Evolutionary conservation across 2,113 vertebrate genomes (phyloP).

Genomic region (Sylvietta virens): DNA sequence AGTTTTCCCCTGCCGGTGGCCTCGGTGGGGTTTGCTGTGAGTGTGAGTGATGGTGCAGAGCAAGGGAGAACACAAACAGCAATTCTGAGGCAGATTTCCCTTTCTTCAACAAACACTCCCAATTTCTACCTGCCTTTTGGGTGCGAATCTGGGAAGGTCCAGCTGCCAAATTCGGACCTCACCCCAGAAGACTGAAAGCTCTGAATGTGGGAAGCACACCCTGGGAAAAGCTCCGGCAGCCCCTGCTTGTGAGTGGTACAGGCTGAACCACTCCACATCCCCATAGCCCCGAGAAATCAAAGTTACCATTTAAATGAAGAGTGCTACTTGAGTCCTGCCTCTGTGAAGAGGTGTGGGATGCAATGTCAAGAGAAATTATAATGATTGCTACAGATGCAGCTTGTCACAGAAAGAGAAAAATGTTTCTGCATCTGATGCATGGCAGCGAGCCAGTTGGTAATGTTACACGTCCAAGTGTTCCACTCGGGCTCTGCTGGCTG

Average conservation of each 20-base stretch:
- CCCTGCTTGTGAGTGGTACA: neutral
- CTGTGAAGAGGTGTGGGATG: neutral
- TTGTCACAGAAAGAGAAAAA: constrained; percentile 24
- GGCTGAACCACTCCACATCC: neutral
- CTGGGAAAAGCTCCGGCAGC: neutral
- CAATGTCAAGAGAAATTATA: constrained; percentile 37
- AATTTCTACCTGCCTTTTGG: neutral
- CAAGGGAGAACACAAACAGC: neutral
- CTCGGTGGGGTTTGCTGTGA: neutral
- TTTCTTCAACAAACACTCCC: neutral
- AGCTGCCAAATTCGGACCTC: neutral
- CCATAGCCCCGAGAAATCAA: neutral
- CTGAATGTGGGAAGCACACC: neutral
- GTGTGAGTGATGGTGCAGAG: neutral
- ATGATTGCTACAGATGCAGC: constrained; percentile 44
- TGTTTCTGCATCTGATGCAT: neutral
- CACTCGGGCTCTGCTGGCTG: constrained; percentile 14
- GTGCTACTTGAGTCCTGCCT: constrained; percentile 14
- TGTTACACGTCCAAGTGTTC: constrained; percentile 34
- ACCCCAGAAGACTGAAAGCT: neutral
- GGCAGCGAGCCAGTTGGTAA: constrained; percentile 30
- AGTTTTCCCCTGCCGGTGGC: neutral
- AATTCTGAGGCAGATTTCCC: neutral
- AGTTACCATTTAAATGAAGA: constrained; percentile 26
- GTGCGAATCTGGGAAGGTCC: neutral